These are phyloP conservation scores for Pollenia angustigena DNA, from an alignment of 2,888 invertebrate genomes.

Conservation along the genomic window DNA sequence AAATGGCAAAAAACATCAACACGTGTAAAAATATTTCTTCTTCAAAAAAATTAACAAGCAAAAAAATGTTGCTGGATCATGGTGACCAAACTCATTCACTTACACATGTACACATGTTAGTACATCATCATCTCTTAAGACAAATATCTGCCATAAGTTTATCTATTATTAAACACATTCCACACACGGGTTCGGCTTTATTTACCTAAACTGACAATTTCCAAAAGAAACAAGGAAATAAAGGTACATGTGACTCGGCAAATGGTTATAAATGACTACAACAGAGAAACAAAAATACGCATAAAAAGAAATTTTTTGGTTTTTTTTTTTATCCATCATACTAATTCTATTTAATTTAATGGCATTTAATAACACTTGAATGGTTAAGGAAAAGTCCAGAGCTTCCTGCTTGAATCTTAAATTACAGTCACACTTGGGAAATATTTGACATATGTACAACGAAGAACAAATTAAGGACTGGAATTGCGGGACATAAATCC, in stretches of 20 bases:
- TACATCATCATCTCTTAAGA: slow-evolving; percentile 17
- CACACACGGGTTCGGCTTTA: not conserved
- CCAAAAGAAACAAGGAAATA: not conserved
- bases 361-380: slow-evolving; percentile 4
- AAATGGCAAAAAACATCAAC: slow-evolving; percentile 46
- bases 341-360: not conserved
- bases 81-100: slow-evolving; percentile 19
- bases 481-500: too few species aligned
- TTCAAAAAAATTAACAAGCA: not conserved
- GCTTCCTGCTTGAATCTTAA: not conserved
- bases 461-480: too few species aligned
- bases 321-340: too few species aligned
- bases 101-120: not conserved
- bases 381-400: not conserved
- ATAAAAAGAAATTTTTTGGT: not conserved
- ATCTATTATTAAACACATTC: slow-evolving; percentile 7
- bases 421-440: too few species aligned
- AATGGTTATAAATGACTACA: slow-evolving; percentile 30
- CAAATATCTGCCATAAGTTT: slow-evolving; percentile 37
- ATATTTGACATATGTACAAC: too few species aligned
- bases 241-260: slow-evolving; percentile 46
- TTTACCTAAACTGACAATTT: slow-evolving; percentile 5
- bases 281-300: slow-evolving; percentile 9
- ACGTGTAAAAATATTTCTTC: slow-evolving; percentile 31
- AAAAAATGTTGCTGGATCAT: slow-evolving; percentile 58